phyloP scores from a whole-genome alignment of 2,888 invertebrate species.

The Perizoma affinitatum region DNA sequence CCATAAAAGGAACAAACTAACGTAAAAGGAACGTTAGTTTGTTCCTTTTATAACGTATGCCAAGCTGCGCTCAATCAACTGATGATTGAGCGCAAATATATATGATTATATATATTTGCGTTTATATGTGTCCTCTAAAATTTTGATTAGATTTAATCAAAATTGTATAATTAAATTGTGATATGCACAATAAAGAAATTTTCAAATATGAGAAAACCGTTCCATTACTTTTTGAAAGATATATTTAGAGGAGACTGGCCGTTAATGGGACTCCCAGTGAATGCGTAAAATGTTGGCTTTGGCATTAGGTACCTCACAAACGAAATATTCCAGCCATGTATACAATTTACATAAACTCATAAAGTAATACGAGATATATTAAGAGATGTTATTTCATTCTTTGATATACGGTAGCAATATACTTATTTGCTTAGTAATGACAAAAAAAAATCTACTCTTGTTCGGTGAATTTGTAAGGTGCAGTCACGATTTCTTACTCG shows the following conservation, averaged over 20 bases:
- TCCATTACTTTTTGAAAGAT: conserved; percentile 48
- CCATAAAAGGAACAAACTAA: too few relatives aligned
- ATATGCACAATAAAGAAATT: neutral
- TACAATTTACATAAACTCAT: conserved; percentile 78
- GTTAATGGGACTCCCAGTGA: conserved; percentile 64
- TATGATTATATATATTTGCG: too few relatives aligned
- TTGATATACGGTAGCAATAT: conserved; percentile 65
- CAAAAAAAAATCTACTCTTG: conserved; percentile 40
- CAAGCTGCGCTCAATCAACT: too few relatives aligned
- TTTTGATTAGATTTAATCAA: too few relatives aligned
- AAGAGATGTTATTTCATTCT: conserved; percentile 72
- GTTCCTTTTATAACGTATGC: too few relatives aligned
- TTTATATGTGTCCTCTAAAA: too few relatives aligned
- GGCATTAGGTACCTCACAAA: conserved; percentile 58
- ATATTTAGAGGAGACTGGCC: conserved; percentile 47
- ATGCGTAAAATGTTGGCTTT: conserved; percentile 63
- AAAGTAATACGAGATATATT: conserved; percentile 74
- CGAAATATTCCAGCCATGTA: conserved; percentile 74
- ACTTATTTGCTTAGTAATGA: conserved; percentile 40
- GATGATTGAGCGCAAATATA: too few relatives aligned
- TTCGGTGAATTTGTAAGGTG: conserved; percentile 8
- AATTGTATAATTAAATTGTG: too few relatives aligned
- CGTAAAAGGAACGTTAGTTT: too few relatives aligned
- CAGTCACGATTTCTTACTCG: too few relatives aligned
- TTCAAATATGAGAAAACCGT: conserved; percentile 29